phyloP scores from a whole-genome alignment of 2,888 invertebrate species.

The Pilophorus perplexus region DNA sequence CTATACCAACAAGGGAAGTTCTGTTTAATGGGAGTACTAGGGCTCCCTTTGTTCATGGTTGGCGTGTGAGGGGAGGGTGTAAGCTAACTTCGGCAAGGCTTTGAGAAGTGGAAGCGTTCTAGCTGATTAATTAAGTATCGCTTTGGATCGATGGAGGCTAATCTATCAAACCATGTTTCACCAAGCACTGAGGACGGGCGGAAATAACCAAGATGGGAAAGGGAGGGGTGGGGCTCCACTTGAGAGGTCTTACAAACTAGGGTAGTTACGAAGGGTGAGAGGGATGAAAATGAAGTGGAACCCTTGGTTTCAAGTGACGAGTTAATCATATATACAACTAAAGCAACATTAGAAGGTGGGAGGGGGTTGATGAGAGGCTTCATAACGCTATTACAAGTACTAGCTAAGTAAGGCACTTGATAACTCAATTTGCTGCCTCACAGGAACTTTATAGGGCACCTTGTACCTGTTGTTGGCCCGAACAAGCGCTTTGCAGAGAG shows the following conservation, averaged over 20 bases:
- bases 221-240: neutral
- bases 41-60: no score
- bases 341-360: neutral
- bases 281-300: slow-evolving; percentile 19
- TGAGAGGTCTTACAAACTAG: no score
- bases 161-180: slow-evolving; percentile 24
- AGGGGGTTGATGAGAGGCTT: neutral
- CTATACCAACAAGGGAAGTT: no score
- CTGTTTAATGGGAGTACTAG: no score
- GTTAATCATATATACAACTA: slow-evolving; percentile 12
- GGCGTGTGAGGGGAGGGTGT: no score
- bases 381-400: slow-evolving; percentile 7
- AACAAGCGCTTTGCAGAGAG: no score
- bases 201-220: slow-evolving; percentile 4
- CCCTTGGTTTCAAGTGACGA: slow-evolving; percentile 18
- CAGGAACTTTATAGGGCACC: neutral
- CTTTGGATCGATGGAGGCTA: slow-evolving; percentile 21
- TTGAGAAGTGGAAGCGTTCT: slow-evolving; percentile 20
- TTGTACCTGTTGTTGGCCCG: no score
- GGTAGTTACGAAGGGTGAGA: slow-evolving; percentile 6
- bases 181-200: neutral
- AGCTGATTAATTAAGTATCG: slow-evolving; percentile 27
- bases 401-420: neutral
- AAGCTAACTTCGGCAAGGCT: no score
- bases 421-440: slow-evolving; percentile 5